A percentile compares a stretch with the other conserved stretches of the same genome.
These are phyloP conservation scores for Parambassis ranga DNA, from an alignment of 2,797 vertebrate genomes.

Conservation along the genomic window DNA sequence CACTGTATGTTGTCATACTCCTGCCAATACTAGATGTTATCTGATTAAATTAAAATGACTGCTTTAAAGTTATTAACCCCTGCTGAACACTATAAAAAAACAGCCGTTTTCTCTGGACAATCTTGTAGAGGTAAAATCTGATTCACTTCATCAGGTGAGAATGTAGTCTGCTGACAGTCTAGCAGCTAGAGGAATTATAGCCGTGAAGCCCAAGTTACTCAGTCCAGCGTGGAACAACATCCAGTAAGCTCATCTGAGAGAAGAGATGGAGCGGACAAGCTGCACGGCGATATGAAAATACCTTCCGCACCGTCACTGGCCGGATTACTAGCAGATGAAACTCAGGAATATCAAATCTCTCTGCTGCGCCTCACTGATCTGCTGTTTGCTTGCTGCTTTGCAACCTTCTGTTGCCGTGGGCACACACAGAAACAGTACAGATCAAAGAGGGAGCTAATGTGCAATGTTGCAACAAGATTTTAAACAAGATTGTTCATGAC, in stretches of 20 bases:
- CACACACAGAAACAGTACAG: conserved; percentile 10
- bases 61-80: no score
- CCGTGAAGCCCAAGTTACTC: conserved; percentile 2
- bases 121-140: background rate
- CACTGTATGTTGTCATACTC: no score
- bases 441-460: conserved; percentile 33
- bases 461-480: conserved; percentile 58
- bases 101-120: background rate
- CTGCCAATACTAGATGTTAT: no score
- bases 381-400: conserved; percentile 33
- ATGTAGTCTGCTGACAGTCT: conserved; percentile 7
- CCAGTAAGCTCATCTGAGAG: conserved; percentile 22
- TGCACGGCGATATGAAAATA: conserved; percentile 15
- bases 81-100: no score
- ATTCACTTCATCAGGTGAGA: conserved; percentile 1
- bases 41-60: no score
- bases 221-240: conserved; percentile 2
- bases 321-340: conserved; percentile 33
- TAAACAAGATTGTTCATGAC: conserved; percentile 60
- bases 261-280: conserved; percentile 28
- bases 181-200: background rate
- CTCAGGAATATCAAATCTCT: conserved; percentile 56
- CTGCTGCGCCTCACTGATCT: conserved; percentile 36
- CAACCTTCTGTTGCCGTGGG: conserved; percentile 20
- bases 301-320: conserved; percentile 10